Evolutionary conservation across 2,888 invertebrate species (phyloP), one percentile per base, ranked within the genome.

Genomic region (Slavum lentiscoides): DNA sequence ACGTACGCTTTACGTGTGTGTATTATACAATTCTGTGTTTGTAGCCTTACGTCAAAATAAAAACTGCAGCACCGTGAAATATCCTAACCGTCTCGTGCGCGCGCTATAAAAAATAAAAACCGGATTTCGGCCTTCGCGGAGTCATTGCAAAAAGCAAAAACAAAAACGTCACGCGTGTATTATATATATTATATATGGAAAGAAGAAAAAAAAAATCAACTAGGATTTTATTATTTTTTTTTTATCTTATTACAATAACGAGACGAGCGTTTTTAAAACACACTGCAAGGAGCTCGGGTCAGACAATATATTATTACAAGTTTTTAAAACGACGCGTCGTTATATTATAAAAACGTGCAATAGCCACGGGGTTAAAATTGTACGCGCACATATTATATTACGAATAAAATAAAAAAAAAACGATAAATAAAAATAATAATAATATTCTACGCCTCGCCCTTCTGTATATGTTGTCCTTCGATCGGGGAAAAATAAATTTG

Each of bases 101-200:
- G 19, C 61, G 58, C 19, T 23, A 43, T 19, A 30, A 69, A 30
- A 69, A 30, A 30, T 30, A 30, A 37, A 5, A 39, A 64, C 30
- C 64, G 39, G 64, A 74, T n/a, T 30, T 74, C 49, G 53, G 53
- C 74, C 74, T 74, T 74, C 74, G 61, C 30, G 30, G 30, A 64
- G n/a, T 64, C 37, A 64, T 74, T 74, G 62, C 62, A 74, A 49
- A 61, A 61, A 73, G n/a, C 13, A 8, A 49, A 49, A 68, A 67
- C 4, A 53, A 64, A 72, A 62, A 59, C 70, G 23, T 73, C 19
- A 30, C 30, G 30, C 30, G 30, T 30, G 4, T 30, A 30, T 30
- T 2, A 2, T 30, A 30, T 30, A 30, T 30, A 30, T 30, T 30
- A 30, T 30, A 30, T 30, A 30, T 30, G 4, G 30, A 30, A 30